A percentile compares a stretch with the other conserved stretches of the same genome.
These are phyloP conservation scores for Argyrosomus japonicus DNA, from an alignment of 2,113 vertebrate species.

Conservation along the genomic window DNA sequence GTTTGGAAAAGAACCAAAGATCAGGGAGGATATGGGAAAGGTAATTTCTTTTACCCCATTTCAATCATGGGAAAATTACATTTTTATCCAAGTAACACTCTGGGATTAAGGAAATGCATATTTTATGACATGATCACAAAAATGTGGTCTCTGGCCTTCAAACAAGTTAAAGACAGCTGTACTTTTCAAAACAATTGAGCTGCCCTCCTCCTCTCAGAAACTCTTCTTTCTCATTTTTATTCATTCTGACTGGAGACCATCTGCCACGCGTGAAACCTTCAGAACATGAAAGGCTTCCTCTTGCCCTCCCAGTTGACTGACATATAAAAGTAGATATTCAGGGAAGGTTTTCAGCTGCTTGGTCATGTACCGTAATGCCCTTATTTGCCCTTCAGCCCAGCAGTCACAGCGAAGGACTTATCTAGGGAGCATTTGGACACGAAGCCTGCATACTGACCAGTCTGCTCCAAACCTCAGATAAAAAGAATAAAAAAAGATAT, in stretches of 20 bases:
- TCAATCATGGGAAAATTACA: neutral
- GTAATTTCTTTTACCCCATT: neutral
- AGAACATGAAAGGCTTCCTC: conserved; percentile 6
- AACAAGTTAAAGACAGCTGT: neutral
- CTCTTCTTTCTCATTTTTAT: conserved; percentile 8
- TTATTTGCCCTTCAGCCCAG: conserved; percentile 40
- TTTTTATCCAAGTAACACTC: neutral
- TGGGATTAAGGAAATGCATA: neutral
- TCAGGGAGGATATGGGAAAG: neutral
- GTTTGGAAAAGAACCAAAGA: neutral
- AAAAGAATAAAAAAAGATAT: neutral
- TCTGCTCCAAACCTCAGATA: conserved; percentile 8
- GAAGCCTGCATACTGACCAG: conserved; percentile 1
- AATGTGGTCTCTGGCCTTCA: neutral
- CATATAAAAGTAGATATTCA: neutral
- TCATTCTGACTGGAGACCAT: neutral
- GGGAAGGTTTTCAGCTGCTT: neutral
- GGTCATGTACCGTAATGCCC: conserved; percentile 21
- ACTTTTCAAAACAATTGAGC: neutral
- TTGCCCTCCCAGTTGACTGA: neutral
- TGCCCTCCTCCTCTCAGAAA: neutral
- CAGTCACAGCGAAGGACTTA: conserved; percentile 25
- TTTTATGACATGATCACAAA: neutral
- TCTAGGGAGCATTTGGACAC: neutral
- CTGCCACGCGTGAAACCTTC: neutral